Percentiles rank a stretch among this genome's conserved stretches.
These are phyloP conservation scores for Xylocopa sonorina DNA, from an alignment of 1,140 invertebrate species.

Conservation along the genomic window DNA sequence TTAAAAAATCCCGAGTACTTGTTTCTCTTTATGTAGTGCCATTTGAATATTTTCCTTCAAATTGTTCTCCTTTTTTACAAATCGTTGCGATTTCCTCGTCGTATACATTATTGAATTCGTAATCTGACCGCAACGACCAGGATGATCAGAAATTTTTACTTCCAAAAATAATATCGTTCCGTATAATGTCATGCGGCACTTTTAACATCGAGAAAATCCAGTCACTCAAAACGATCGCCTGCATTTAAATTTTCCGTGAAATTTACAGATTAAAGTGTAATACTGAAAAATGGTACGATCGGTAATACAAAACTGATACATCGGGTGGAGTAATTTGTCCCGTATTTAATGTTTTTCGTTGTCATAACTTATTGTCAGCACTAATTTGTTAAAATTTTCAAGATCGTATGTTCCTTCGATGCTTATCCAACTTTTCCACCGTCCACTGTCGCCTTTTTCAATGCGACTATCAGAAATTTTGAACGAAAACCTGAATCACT, in stretches of 20 bases:
- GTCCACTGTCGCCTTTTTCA: constrained; percentile 31
- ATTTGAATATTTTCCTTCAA: constrained; percentile 1
- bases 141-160: neutral
- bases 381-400: constrained; percentile 3
- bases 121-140: neutral
- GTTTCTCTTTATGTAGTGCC: constrained; percentile 20
- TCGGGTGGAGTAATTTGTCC: constrained; percentile 35
- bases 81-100: neutral
- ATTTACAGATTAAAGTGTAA: neutral
- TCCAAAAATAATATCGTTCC: neutral
- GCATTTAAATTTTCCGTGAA: neutral
- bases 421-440: neutral
- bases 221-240: neutral
- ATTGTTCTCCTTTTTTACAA: neutral
- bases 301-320: constrained; percentile 17
- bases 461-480: constrained; percentile 51
- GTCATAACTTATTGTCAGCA: constrained; percentile 48
- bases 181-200: constrained; percentile 22
- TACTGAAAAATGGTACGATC: constrained; percentile 31
- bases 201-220: neutral
- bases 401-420: constrained; percentile 13
- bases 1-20: neutral
- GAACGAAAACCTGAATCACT: constrained; percentile 70
- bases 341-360: constrained; percentile 37
- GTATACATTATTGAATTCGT: constrained; percentile 3